These are phyloP conservation scores for Chaenodraco wilsoni DNA, from an alignment of 2,797 vertebrate species.

Conservation along the genomic window DNA sequence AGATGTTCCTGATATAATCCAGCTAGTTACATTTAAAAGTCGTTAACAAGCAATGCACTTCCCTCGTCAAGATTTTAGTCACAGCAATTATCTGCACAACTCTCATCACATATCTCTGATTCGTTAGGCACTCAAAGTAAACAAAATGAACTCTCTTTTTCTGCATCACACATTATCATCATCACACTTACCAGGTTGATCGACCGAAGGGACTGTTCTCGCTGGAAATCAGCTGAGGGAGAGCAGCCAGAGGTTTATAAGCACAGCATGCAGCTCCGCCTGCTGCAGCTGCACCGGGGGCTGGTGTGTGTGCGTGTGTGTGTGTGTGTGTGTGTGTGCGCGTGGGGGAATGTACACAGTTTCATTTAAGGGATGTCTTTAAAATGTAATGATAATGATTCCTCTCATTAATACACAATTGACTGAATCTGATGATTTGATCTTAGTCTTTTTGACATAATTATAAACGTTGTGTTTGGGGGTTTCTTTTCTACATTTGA, in stretches of 20 bases:
- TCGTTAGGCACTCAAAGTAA: background rate
- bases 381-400: background rate
- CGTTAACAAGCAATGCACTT: background rate
- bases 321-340: background rate
- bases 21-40: background rate
- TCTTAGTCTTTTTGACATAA: slow-evolving; percentile 2
- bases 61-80: background rate
- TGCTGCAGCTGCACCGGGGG: slow-evolving; percentile 45
- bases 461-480: background rate
- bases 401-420: background rate
- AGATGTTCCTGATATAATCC: slow-evolving; percentile 1
- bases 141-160: too few species aligned
- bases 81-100: background rate
- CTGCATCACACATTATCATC: background rate
- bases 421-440: background rate
- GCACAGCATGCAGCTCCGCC: slow-evolving; percentile 64
- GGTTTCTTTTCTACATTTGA: background rate
- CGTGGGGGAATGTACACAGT: too few species aligned
- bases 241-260: slow-evolving; percentile 66
- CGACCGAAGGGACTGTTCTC: slow-evolving; percentile 50
- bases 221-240: slow-evolving; percentile 52
- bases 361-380: slow-evolving; percentile 5
- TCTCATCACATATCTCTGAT: background rate
- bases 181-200: slow-evolving; percentile 67
- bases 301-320: background rate